A percentile compares a stretch with the other conserved stretches of the same genome.
These are phyloP conservation scores for Drosophila imparisetae DNA, from an alignment of 2,888 invertebrate species.

Conservation along the genomic window DNA sequence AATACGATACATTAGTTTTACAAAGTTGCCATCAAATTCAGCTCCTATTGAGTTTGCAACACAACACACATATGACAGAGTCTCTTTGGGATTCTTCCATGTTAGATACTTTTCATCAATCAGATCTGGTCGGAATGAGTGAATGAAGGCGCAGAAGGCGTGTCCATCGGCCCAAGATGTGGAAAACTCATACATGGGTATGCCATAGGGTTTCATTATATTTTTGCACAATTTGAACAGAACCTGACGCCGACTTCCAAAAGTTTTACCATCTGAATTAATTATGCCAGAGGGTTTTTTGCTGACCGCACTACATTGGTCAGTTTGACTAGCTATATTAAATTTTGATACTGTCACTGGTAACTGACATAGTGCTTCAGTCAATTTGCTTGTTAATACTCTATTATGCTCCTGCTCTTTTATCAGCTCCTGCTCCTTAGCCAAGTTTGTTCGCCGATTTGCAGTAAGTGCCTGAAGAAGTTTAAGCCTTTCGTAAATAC, in stretches of 20 bases:
- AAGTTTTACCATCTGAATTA: conserved; percentile 34
- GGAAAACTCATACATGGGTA: conserved; percentile 64
- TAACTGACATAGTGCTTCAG: neutral
- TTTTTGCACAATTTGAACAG: conserved; percentile 41
- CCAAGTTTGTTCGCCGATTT: neutral
- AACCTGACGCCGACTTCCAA: conserved; percentile 31
- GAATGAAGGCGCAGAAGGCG: conserved; percentile 64
- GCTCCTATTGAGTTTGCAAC: conserved; percentile 43
- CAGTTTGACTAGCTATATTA: neutral
- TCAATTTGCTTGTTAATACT: neutral
- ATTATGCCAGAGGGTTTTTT: neutral
- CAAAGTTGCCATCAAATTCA: conserved; percentile 13
- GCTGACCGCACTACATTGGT: neutral
- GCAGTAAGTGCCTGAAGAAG: neutral
- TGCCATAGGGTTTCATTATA: conserved; percentile 39
- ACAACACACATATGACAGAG: conserved; percentile 40
- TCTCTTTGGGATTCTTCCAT: conserved; percentile 11
- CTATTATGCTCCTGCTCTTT: neutral
- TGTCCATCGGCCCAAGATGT: conserved; percentile 53
- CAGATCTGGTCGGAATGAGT: conserved; percentile 43
- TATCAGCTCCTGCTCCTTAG: neutral
- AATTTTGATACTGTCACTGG: neutral
- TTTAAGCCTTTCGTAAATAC: conserved; percentile 2
- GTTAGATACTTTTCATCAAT: conserved; percentile 27
- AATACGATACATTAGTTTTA: neutral